Base-by-base conservation (phyloP, 2,113 vertebrate species). In the Myrmecophaga tridactyla region DNA sequence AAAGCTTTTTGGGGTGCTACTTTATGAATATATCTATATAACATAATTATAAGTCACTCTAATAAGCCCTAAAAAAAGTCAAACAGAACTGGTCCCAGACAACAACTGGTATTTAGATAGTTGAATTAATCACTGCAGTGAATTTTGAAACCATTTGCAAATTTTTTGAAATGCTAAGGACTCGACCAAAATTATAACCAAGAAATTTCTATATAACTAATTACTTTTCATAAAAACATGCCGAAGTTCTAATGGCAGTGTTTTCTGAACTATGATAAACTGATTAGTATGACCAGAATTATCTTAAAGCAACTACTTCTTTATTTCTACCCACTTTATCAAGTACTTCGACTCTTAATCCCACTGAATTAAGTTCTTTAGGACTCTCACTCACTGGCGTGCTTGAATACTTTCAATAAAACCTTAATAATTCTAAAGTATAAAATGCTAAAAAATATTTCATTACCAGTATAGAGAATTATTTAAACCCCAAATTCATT, bases 221-320 rank as follows among this genome's bases (percentile, higher is more conserved):
- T 80, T 90, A 80, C 29, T 84, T 92, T 93, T 39, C 76, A 90
- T 29, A 67, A 96, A 87, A 43, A 72, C 29, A 62, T 27, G n/a
- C 75, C 51, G 11, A 81, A 67, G 46, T 73, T 93, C 95, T 39
- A 91, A 41, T 67, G 23, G 51, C 43, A 94, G 39, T 76, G 29
- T 80, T 77, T 94, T 89, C 65, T 80, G 21, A 78, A 94, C 78
- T 91, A 96, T 81, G 31, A 87, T 20, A 94, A 96, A 91, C 43
- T 43, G 3, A 60, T 62, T 77, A 86, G 43, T 80, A 62, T 95
- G 36, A 78, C 25, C 39, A 96, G n/a, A 86, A 87, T 86, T 77
- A 86, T 67, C 43, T 82, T 85, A 86, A 73, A 86, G 8, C 46
- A 93, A 95, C 21, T 20, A 76, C 31, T 90, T 93, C 48, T 63